These are phyloP conservation scores for Piaya cayana DNA, from an alignment of 2,113 vertebrate species.

Conservation along the genomic window DNA sequence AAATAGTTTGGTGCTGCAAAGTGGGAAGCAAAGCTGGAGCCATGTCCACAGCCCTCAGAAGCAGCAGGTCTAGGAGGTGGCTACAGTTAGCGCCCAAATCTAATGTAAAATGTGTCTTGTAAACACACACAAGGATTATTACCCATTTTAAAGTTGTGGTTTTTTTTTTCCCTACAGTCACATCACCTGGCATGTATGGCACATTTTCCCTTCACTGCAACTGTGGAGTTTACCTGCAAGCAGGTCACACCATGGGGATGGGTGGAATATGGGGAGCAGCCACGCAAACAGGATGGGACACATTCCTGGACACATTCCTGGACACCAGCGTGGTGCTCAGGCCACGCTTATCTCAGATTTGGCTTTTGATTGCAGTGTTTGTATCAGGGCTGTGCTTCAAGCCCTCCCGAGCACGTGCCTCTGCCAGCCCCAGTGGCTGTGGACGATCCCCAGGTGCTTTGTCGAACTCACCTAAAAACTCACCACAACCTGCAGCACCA, in stretches of 20 bases:
- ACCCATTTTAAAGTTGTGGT: background rate
- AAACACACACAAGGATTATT: background rate
- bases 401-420: background rate
- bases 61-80: background rate
- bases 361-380: fast-evolving
- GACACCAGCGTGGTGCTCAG: background rate
- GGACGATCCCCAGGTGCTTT: background rate
- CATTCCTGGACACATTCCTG: background rate
- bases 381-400: background rate
- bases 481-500: background rate
- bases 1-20: background rate
- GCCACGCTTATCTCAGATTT: background rate
- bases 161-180: background rate
- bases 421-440: background rate
- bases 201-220: background rate
- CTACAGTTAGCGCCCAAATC: background rate
- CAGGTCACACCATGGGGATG: fast-evolving
- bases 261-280: fast-evolving
- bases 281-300: fast-evolving
- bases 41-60: background rate
- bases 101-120: background rate
- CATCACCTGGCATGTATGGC: background rate
- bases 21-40: background rate
- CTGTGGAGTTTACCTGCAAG: background rate
- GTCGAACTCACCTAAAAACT: background rate